Base-by-base conservation (phyloP, 2,888 invertebrate genomes). In the Malthinus flaveolus region DNA sequence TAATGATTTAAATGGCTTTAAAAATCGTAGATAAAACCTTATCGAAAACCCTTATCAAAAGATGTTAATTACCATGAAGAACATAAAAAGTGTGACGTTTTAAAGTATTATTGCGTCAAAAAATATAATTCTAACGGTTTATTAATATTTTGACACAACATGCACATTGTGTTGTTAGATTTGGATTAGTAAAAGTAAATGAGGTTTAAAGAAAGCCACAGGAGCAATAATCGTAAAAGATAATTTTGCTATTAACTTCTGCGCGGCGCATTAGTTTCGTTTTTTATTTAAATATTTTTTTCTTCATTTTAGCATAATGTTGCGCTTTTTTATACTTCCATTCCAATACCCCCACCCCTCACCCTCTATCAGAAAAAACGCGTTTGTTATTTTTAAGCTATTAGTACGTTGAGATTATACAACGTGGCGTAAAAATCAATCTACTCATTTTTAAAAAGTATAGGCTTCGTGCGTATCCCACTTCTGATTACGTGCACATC, bases 121-220 rank as follows among this genome's bases (percentile, higher is more conserved):
- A 47, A 35, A 44, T 39, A 11, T 13, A 34, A 12, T 44, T n/a
- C 12, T 12, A 6, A n/a, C 12, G 31, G 42, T 39, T 55, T 49
- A 55, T 55, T 49, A 55, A 55, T 55, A 55, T 55, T 55, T 55
- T 55, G 55, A 49, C 55, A 55, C 55, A 39, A 55, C 55, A 39
- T 48, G 45, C 36, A 52, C 39, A 52, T 52, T 49, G 36, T 48
- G 36, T 15, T 32, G 39, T 37, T 37, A n/a, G 36, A 32, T 45
- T 44, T 52, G 35, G 32, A 10, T 52, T 52, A 10, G 1, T 39
- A 54, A 49, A 34, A 10, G 35, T 46, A 34, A 42, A 55, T 49
- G 44, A 48, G 49, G 42, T 49, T 44, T 33, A 46, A 35, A 49
- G 55, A 49, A 55, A 49, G 49, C 35, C 49, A 32, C 55, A 55